Conservation (phyloP, 2,113 vertebrate species). For the Eidolon helvum region DNA sequence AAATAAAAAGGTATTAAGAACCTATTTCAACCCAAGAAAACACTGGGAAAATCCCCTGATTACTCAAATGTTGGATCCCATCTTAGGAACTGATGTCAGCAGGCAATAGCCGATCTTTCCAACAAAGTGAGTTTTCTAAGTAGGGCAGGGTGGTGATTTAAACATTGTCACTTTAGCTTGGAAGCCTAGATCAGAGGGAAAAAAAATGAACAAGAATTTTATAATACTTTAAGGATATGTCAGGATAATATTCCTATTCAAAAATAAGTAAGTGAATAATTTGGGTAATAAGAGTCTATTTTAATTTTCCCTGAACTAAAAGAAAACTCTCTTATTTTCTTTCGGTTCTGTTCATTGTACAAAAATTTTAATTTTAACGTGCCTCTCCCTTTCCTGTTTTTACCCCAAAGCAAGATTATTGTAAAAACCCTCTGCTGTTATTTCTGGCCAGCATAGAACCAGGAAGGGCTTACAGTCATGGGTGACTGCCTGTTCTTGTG, state of each 20-base stretch:
- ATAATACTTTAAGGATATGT: neutral
- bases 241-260: neutral
- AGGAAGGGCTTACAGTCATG: constrained; percentile 32
- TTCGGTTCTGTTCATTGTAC: neutral
- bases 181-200: neutral
- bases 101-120: neutral
- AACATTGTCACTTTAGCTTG: neutral
- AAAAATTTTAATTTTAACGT: constrained; percentile 47
- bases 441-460: constrained; percentile 46
- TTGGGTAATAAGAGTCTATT: neutral
- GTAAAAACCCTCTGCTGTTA: constrained; percentile 48
- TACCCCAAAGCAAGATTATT: constrained; percentile 29
- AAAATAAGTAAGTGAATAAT: neutral
- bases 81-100: neutral
- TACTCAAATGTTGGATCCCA: neutral
- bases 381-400: constrained; percentile 72
- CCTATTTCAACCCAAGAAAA: neutral
- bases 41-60: neutral
- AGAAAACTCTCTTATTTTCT: neutral
- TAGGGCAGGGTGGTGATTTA: neutral
- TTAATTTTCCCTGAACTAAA: neutral
- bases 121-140: neutral
- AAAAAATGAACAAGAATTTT: neutral
- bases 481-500: neutral
- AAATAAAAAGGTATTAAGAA: neutral